Evolutionary conservation across 2,888 invertebrate genomes (phyloP).

Genomic region (Lymantria dispar): DNA sequence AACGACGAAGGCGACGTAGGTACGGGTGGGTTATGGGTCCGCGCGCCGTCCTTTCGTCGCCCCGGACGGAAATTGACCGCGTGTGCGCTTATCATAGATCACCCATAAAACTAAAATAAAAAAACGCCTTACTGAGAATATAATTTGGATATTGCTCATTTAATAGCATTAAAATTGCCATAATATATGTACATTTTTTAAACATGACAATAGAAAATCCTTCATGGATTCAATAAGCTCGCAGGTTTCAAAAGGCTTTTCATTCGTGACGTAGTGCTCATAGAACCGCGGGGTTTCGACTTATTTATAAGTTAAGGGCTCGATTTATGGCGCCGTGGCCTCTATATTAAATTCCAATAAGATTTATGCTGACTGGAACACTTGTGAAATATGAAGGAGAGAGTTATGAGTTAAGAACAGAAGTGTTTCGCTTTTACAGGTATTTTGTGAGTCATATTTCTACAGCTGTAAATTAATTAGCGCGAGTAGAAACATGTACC

Average conservation of each 20-base stretch:
- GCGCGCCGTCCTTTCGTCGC: too few species aligned
- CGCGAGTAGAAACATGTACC: too few species aligned
- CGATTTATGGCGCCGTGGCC: conserved; percentile 57
- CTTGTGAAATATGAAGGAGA: conserved; percentile 32
- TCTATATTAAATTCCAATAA: conserved; percentile 71
- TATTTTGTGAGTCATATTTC: neutral
- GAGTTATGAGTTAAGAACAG: neutral
- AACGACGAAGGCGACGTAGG: too few species aligned
- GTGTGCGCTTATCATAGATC: too few species aligned
- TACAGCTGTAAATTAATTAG: too few species aligned
- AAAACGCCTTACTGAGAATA: too few species aligned
- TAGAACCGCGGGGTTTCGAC: conserved; percentile 52
- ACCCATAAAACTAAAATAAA: too few species aligned
- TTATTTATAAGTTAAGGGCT: conserved; percentile 59
- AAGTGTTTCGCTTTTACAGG: neutral
- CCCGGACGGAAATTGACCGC: too few species aligned
- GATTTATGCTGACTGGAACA: conserved; percentile 49
- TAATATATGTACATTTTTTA: too few species aligned
- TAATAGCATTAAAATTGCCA: too few species aligned
- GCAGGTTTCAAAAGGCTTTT: conserved; percentile 44
- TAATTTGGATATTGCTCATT: too few species aligned
- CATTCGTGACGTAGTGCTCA: conserved; percentile 44
- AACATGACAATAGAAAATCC: conserved; percentile 2
- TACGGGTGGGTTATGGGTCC: too few species aligned
- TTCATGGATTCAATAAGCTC: conserved; percentile 11